A percentile compares a stretch with the other conserved stretches of the same genome.
Conservation (phyloP, 2,888 invertebrate species). For the Osmoderma eremita region DNA sequence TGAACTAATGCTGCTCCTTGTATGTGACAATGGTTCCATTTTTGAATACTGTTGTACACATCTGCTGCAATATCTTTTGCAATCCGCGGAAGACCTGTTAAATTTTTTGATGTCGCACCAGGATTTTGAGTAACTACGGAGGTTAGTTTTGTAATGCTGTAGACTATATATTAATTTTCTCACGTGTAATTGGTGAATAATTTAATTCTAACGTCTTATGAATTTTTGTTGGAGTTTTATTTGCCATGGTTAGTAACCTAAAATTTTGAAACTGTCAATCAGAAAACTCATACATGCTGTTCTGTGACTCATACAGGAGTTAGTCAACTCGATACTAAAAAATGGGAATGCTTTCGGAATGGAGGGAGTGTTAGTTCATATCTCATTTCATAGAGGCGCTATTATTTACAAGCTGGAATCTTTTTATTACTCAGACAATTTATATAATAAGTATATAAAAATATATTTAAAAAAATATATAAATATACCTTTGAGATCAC, state of each 20-base stretch:
- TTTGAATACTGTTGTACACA: conserved; percentile 65
- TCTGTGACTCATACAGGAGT: no score
- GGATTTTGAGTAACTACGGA: conserved; percentile 62
- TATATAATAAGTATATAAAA: no score
- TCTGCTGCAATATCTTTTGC: conserved; percentile 69
- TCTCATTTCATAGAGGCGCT: no score
- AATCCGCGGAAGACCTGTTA: conserved; percentile 68
- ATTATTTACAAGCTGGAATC: no score
- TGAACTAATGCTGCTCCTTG: conserved; percentile 62
- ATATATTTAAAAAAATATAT: no score
- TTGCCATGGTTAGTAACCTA: conserved; percentile 25
- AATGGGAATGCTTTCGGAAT: no score
- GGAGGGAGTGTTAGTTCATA: no score
- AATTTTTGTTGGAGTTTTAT: conserved; percentile 35
- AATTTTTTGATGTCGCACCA: conserved; percentile 62
- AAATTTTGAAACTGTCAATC: conserved; percentile 21
- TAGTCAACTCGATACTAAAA: no score
- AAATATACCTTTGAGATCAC: no score
- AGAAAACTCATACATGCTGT: no score
- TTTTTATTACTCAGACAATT: no score
- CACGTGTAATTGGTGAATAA: conserved; percentile 27
- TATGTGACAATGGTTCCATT: conserved; percentile 66
- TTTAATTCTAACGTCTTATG: background rate
- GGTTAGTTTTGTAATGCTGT: background rate
- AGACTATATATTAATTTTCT: background rate